Evolutionary conservation across 2,113 vertebrate species (phyloP), one percentile per base, ranked within the genome.

Genomic region (Mus spicilegus): DNA sequence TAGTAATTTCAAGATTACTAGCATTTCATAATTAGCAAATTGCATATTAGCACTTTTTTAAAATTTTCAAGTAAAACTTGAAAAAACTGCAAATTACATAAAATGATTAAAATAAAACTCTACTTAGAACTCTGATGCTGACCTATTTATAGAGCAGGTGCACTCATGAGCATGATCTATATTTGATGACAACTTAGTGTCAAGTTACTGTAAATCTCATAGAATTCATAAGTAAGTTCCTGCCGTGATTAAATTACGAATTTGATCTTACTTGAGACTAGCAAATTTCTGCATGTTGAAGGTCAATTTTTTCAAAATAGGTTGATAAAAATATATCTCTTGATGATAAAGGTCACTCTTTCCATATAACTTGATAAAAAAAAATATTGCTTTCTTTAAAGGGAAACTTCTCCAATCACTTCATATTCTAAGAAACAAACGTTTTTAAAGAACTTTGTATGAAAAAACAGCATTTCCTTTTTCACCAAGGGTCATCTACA

Each of bases 131-230:
- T 91, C 42, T 76, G 39, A 49, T 49, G 39, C 0, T 80, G 76
- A 51, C 54, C 36, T 81, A 63, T 65, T 87, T 89, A 46, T 70
- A 88, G 61, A 77, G 4, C 58, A 90, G 58, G 67, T 76, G 85
- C 3, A 90, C 2, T 85, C 24, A 92, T 6, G n/a, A 86, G 54
- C 6, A 87, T 85, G 12, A 94, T 65, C 13, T 94, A 75, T 22
- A 87, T n/a, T 67, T 88, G 65, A 65, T 39, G 85, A 87, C 39
- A 90, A 22, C 3, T 85, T 56, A 84, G 14, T 61, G 51, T 91
- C n/a, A 95, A 95, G 82, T 93, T 10, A 49, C 19, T 61, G 11
- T 90, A 95, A 95, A 84, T 97, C 12, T 94, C 30, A 75, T 84
- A 33, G 72, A 78, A 61, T 9, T 33, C 5, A 56, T 39, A 87